These are phyloP conservation scores for Drosophila tropicalis DNA, from an alignment of 1,140 invertebrate genomes.

Conservation along the genomic window DNA sequence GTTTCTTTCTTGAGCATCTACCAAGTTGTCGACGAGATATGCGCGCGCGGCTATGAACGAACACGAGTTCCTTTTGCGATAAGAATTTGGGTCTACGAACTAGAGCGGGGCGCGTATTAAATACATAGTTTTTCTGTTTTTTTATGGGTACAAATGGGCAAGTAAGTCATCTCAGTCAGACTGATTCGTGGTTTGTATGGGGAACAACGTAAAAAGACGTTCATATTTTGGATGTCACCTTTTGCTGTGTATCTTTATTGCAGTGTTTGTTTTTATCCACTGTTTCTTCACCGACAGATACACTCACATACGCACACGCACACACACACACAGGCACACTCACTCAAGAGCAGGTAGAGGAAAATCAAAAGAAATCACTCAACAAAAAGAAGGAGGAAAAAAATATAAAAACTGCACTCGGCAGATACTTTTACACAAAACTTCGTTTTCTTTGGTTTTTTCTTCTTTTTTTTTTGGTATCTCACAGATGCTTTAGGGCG, in stretches of 20 bases:
- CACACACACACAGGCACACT: not conserved
- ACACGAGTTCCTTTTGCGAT: conserved; percentile 76
- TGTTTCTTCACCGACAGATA: conserved; percentile 49
- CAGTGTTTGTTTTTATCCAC: conserved; percentile 75
- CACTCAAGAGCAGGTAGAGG: conserved; percentile 58
- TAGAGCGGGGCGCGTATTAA: conserved; percentile 32
- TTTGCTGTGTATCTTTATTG: conserved; percentile 76
- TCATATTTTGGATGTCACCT: conserved; percentile 38
- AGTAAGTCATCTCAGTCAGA: not conserved
- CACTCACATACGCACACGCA: conserved; percentile 23
- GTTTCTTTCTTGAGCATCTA: conserved; percentile 41
- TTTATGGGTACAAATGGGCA: conserved; percentile 12
- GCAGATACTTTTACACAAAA: conserved; percentile 73
- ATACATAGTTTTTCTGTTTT: not conserved
- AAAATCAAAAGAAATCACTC: conserved; percentile 67
- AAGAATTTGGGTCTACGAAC: conserved; percentile 81
- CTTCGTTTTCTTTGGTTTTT: conserved; percentile 44
- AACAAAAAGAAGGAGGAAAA: conserved; percentile 35
- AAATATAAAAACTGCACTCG: conserved; percentile 50
- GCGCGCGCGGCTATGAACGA: conserved; percentile 55
- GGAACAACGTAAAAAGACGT: conserved; percentile 48
- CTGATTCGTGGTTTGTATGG: not conserved
- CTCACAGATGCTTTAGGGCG: conserved; percentile 64
- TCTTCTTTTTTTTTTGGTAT: conserved; percentile 26
- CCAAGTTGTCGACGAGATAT: conserved; percentile 45